Evolutionary conservation across 2,888 invertebrate genomes (phyloP), one percentile per base, ranked within the genome.

Genomic region (Erynnis tages): DNA sequence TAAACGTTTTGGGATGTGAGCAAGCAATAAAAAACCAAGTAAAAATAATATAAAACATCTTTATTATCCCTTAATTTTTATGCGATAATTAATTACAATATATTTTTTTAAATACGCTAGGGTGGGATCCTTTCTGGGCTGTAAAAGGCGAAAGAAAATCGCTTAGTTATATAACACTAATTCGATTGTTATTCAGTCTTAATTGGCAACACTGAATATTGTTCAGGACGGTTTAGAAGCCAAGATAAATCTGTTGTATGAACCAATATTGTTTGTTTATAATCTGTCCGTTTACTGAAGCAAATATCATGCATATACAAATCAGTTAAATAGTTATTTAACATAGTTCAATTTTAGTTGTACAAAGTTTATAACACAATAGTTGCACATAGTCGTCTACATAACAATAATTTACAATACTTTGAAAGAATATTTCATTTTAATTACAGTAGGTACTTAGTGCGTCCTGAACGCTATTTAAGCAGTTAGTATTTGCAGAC

Each of bases 41-140:
- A 62, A 60, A 62, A 61, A 57, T 60, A 60, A 59, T 73, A 73
- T 73, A 77, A 78, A 78, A 66, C 75, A 79, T 81, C 72, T 83
- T 83, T 83, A 82, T 79, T 82, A 67, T 69, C 67, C 69, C 74
- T 66, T 78, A 76, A 62, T 48, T 65, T 61, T 64, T 77, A 73
- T 61, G 58, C 59, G 61, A 69, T 70, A 70, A 67, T 70, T 73
- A 69, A 70, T 75, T 71, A 75, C 65, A 73, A 67, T 67, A 69
- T 66, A 62, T 59, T 69, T 66, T 17, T 65, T 62, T 64, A 73
- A 62, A 71, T 66, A 73, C 62, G 54, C 75, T 79, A 80, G 80
- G 82, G 82, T 83, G 83, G 86, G 83, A 78, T 79, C 69, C 74
- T 71, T 74, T 76, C 69, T 68, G 67, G 70, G 65, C 65, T 68